These are phyloP conservation scores for Acanthopagrus latus DNA, from an alignment of 2,797 vertebrate species.

Conservation along the genomic window DNA sequence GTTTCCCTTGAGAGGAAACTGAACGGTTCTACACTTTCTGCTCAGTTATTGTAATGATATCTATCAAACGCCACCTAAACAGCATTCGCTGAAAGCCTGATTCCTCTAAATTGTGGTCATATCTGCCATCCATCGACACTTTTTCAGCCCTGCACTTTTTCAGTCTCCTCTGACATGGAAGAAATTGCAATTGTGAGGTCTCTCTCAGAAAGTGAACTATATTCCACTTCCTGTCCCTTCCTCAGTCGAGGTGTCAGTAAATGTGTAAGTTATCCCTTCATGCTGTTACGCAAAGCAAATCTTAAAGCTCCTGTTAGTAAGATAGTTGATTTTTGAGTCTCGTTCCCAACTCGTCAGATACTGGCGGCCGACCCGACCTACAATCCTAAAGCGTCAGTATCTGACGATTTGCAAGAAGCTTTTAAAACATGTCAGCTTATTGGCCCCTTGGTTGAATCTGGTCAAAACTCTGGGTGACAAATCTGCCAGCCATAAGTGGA, in stretches of 20 bases:
- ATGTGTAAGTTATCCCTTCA: not conserved
- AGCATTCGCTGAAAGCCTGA: not conserved
- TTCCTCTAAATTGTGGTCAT: not conserved
- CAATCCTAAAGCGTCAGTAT: no score
- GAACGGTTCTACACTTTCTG: not conserved
- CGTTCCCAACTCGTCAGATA: no score
- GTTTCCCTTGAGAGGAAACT: not conserved
- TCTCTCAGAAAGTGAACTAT: not conserved
- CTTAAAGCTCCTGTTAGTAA: no score
- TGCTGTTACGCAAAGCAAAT: not conserved
- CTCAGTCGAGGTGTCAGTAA: not conserved
- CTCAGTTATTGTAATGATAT: not conserved
- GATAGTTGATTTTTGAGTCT: no score
- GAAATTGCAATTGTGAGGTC: constrained; percentile 1
- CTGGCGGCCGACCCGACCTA: no score
- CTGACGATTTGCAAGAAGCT: no score
- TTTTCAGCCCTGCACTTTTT: not conserved
- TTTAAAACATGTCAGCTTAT: not conserved
- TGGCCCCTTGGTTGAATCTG: not conserved
- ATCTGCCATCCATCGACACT: not conserved
- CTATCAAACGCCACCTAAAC: constrained; percentile 1
- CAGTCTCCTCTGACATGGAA: not conserved
- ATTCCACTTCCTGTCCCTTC: not conserved
- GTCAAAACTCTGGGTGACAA: not conserved
- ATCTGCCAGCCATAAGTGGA: not conserved